Percentiles rank a stretch among this genome's conserved stretches.
These are phyloP conservation scores for Basileuterus tristriatus DNA, from an alignment of 2,797 vertebrate species.

Conservation along the genomic window DNA sequence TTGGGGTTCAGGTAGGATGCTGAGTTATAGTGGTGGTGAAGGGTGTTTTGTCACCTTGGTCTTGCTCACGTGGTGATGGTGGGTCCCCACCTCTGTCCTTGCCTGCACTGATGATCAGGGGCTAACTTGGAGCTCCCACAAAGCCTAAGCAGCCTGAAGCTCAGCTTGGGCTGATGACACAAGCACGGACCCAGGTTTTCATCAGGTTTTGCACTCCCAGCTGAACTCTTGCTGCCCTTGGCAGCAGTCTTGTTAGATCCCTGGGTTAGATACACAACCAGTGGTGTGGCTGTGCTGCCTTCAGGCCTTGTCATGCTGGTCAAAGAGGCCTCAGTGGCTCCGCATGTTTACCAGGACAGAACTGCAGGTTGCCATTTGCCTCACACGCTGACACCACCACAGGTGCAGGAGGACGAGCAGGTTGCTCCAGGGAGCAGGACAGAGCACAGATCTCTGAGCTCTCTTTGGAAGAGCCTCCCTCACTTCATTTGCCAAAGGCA, in stretches of 20 bases:
- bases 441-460: background rate
- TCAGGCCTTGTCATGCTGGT: background rate
- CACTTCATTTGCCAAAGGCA: background rate
- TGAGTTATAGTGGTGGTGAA: fast-evolving
- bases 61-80: background rate
- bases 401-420: background rate
- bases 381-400: background rate
- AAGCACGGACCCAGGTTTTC: background rate
- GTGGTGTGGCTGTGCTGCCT: background rate
- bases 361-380: background rate
- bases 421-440: background rate
- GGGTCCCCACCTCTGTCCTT: background rate
- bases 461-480: background rate
- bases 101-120: background rate
- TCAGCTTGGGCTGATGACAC: background rate
- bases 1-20: background rate
- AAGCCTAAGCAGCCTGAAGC: background rate
- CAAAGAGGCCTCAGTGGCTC: background rate
- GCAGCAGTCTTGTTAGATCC: background rate
- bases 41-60: background rate
- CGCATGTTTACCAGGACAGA: background rate
- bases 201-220: background rate
- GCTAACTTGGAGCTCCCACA: background rate
- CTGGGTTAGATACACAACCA: background rate
- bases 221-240: background rate